Percentiles rank a stretch among this genome's conserved stretches.
These are phyloP conservation scores for Caenorhabditis panamensis DNA, from an alignment of 2,888 invertebrate species.

Conservation along the genomic window DNA sequence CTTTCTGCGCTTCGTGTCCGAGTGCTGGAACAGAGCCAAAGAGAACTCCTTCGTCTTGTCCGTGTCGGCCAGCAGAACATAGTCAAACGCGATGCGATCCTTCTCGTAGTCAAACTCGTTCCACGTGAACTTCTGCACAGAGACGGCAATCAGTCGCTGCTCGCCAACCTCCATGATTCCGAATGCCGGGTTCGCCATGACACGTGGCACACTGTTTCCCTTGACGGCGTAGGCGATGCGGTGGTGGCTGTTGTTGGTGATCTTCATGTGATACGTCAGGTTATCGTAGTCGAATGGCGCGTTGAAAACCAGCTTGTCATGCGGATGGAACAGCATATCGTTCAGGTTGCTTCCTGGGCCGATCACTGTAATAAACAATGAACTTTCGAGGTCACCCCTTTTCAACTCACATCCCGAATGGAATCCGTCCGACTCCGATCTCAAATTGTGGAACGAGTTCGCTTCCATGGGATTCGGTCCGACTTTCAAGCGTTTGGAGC, in stretches of 20 bases:
- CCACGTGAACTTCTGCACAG: slow-evolving; percentile 52
- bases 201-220: slow-evolving; percentile 60
- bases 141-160: slow-evolving; percentile 48
- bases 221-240: slow-evolving; percentile 61
- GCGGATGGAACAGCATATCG: slow-evolving; percentile 55
- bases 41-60: slow-evolving; percentile 40
- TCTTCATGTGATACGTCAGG: slow-evolving; percentile 63
- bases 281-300: slow-evolving; percentile 62
- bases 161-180: slow-evolving; percentile 43
- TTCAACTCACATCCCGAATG: slow-evolving; percentile 8
- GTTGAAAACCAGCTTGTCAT: slow-evolving; percentile 53
- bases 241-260: slow-evolving; percentile 55
- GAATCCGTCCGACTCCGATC: slow-evolving; percentile 28
- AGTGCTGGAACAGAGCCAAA: slow-evolving; percentile 46
- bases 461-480: slow-evolving; percentile 42
- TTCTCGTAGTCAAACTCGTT: slow-evolving; percentile 44
- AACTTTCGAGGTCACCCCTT: too few relatives aligned
- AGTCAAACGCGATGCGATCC: slow-evolving; percentile 62
- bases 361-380: slow-evolving; percentile 46
- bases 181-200: slow-evolving; percentile 60
- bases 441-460: slow-evolving; percentile 27
- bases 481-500: slow-evolving; percentile 27
- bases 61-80: slow-evolving; percentile 52
- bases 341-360: slow-evolving; percentile 46
- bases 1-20: slow-evolving; percentile 55